A percentile compares a stretch with the other conserved stretches of the same genome.
Evolutionary conservation across 1,140 invertebrate species (phyloP).

Genomic region (Macrosteles quadrilineatus): DNA sequence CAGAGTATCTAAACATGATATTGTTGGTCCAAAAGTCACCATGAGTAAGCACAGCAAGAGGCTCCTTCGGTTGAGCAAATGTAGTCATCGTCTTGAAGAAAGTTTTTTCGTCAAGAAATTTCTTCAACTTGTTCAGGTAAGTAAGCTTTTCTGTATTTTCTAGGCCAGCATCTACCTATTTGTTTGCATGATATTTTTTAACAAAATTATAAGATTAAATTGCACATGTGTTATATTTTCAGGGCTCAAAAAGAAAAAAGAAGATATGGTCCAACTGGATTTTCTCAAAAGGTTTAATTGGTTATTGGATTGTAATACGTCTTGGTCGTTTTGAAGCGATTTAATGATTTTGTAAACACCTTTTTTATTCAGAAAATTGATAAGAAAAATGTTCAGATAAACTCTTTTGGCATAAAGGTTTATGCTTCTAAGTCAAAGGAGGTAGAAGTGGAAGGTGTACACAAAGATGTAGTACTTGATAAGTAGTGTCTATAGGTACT

Average conservation of each 20-base stretch:
- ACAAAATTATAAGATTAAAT: background rate
- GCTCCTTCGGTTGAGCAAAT: conserved; percentile 59
- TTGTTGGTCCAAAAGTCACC: conserved; percentile 79
- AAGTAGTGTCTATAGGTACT: too few species aligned
- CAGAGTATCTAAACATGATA: conserved; percentile 63
- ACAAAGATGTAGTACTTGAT: too few species aligned
- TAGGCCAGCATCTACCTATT: conserved; percentile 55
- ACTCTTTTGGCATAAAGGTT: too few species aligned
- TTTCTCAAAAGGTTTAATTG: too few species aligned
- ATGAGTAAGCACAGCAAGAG: conserved; percentile 67
- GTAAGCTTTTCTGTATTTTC: conserved; percentile 54
- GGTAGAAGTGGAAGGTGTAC: too few species aligned
- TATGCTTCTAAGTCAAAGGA: too few species aligned
- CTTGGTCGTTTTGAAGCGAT: too few species aligned
- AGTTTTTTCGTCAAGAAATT: conserved; percentile 62
- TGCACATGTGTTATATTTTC: background rate
- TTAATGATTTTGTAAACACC: too few species aligned
- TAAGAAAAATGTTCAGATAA: too few species aligned
- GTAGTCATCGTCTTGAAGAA: conserved; percentile 70
- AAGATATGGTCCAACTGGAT: too few species aligned
- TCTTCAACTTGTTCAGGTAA: conserved; percentile 60
- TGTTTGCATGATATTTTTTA: background rate
- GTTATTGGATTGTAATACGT: too few species aligned
- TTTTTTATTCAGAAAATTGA: too few species aligned
- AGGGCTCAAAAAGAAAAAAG: background rate